Conservation (phyloP, 2,888 invertebrate species). For the Hydraecia micacea region DNA sequence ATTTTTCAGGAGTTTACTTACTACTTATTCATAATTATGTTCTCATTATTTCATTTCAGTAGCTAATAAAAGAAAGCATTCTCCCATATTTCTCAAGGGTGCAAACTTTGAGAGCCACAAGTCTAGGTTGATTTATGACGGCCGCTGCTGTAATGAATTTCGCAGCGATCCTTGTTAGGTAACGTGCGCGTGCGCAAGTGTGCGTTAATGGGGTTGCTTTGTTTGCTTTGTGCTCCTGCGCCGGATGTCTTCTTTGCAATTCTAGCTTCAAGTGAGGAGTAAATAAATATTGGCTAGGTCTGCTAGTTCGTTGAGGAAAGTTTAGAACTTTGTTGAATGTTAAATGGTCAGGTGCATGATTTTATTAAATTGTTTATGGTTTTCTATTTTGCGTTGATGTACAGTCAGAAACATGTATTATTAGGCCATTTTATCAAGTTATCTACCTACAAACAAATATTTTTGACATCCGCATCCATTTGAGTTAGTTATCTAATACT, state of each 20-base stretch:
- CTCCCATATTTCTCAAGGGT: constrained; percentile 17
- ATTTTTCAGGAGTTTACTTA: background rate
- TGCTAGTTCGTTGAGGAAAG: background rate
- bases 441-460: background rate
- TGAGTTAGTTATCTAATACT: background rate
- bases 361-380: background rate
- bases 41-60: no score
- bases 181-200: constrained; percentile 68
- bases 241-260: constrained; percentile 65
- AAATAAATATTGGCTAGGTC: constrained; percentile 48
- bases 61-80: background rate
- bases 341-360: background rate
- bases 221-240: constrained; percentile 69
- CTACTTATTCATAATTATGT: no score
- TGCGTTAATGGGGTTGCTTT: constrained; percentile 77
- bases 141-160: constrained; percentile 80
- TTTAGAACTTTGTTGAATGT: background rate
- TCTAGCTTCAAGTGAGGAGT: constrained; percentile 42
- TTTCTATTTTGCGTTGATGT: background rate
- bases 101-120: constrained; percentile 67
- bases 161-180: constrained; percentile 83
- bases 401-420: background rate
- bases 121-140: constrained; percentile 75
- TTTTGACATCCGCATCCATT: background rate
- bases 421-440: background rate